phyloP scores from a whole-genome alignment of 1,140 invertebrate species.

The Nautilus pompilius region DNA sequence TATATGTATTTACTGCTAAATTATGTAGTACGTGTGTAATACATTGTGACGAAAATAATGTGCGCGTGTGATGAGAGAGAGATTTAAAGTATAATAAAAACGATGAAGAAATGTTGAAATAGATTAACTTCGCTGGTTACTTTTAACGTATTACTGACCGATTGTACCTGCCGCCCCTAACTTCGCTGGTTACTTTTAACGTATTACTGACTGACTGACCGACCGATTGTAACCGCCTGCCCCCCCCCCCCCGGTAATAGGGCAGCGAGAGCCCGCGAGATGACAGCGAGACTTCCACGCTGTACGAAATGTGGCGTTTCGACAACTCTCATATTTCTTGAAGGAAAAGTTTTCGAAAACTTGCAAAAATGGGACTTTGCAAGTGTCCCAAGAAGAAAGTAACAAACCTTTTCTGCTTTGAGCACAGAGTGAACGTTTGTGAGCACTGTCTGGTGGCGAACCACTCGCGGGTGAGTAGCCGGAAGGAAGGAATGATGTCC shows the following conservation, averaged over 20 bases:
- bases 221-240: not conserved
- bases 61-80: too few relatives aligned
- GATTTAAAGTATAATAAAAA: too few relatives aligned
- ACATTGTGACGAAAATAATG: too few relatives aligned
- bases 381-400: slow-evolving; percentile 96
- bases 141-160: not conserved
- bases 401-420: slow-evolving; percentile 97
- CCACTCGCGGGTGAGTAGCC: slow-evolving; percentile 80
- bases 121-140: not conserved
- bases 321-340: not conserved
- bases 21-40: too few relatives aligned
- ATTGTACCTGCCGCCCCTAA: not conserved
- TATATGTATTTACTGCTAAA: too few relatives aligned
- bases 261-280: not conserved
- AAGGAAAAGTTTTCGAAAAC: not conserved
- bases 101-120: not conserved
- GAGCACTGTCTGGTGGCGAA: slow-evolving; percentile 95
- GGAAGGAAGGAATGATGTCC: slow-evolving; percentile 16
- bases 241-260: not conserved
- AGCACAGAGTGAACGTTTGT: slow-evolving; percentile 97
- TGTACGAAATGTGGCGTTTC: slow-evolving; percentile 1
- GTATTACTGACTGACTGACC: not conserved
- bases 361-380: slow-evolving; percentile 81
- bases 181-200: not conserved
- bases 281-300: slow-evolving; percentile 18